Evolutionary conservation across 2,797 vertebrate genomes (phyloP), one percentile per base, ranked within the genome.

Genomic region (Sebastes matsubarae): DNA sequence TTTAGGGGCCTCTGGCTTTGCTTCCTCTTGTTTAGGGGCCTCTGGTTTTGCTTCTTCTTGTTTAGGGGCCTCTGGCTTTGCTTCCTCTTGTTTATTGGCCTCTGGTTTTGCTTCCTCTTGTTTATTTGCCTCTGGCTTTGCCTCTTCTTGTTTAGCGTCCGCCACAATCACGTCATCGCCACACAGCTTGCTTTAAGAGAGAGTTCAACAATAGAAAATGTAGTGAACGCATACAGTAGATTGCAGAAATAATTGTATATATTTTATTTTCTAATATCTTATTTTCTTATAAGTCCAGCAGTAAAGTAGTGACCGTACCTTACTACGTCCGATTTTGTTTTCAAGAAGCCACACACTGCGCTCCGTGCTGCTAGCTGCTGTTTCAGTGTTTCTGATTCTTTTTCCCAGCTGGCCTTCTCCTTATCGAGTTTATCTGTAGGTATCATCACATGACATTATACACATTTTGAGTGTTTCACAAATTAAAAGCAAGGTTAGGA

Each of bases 321-420:
- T 54, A 13, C 85, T 13, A 22, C 16, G 0, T 8, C 1, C 0
- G 78, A 32, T 2, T 13, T 73, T 20, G 16, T 36, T 77, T 92
- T 85, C 66, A 96, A 25, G 77, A 88, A 93, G 27, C 73, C 24
- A 60, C 96, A 96, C 6, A 91, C 24, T 69, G 66, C 20, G 58
- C 95, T 96, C 11, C 0, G 42, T 30, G 54, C 27, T 10, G 2
- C 10, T 0, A 83, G 18, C 68, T 92, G 32, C 12, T 82, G 25
- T 65, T 89, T 87, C 38, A 95, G 83, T 8, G 42, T 63, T 12
- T 20, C 55, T 9, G 72, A 5, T 46, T 95, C 90, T 25, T 16
- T 25, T 12, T 12, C 38, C 90, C 90, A 94, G 1, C 0, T 24
- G 0, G 3, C 16, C 22, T 34, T 84, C 16, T 91, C 83, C 57